Percentiles rank a stretch among this genome's conserved stretches.
Evolutionary conservation across 2,113 vertebrate genomes (phyloP).

Genomic region (Casuarius casuarius): DNA sequence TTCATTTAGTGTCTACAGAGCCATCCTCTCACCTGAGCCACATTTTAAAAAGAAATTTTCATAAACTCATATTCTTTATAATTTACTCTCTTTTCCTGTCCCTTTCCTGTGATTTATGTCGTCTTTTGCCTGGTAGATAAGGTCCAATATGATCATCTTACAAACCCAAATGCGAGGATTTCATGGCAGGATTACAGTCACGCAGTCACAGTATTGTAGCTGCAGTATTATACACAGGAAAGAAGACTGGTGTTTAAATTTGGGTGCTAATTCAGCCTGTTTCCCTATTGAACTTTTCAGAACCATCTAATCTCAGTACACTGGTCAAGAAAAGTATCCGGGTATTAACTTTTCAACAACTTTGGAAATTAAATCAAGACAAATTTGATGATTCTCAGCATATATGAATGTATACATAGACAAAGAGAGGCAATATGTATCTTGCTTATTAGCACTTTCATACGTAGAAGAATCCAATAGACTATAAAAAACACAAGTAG

Average conservation of each 20-base stretch:
- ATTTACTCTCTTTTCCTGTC: background rate
- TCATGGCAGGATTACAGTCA: background rate
- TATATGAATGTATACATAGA: fast-evolving
- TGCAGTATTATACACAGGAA: background rate
- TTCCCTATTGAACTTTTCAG: background rate
- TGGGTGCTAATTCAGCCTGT: background rate
- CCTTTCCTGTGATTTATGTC: background rate
- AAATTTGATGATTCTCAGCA: background rate
- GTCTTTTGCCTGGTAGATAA: background rate
- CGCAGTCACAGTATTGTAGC: background rate
- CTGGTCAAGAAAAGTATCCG: background rate
- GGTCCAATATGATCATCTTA: background rate
- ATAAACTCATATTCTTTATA: background rate
- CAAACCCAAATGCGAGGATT: background rate
- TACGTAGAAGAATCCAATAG: background rate
- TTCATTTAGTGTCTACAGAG: background rate
- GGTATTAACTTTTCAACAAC: background rate
- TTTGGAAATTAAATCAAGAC: background rate
- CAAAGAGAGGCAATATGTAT: background rate
- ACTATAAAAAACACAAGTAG: background rate
- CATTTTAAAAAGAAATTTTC: background rate
- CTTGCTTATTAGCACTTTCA: background rate
- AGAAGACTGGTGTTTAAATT: background rate
- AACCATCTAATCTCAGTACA: background rate
- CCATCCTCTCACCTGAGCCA: background rate